phyloP scores from a whole-genome alignment of 2,797 vertebrate genomes.

The Eospalax fontanierii region DNA sequence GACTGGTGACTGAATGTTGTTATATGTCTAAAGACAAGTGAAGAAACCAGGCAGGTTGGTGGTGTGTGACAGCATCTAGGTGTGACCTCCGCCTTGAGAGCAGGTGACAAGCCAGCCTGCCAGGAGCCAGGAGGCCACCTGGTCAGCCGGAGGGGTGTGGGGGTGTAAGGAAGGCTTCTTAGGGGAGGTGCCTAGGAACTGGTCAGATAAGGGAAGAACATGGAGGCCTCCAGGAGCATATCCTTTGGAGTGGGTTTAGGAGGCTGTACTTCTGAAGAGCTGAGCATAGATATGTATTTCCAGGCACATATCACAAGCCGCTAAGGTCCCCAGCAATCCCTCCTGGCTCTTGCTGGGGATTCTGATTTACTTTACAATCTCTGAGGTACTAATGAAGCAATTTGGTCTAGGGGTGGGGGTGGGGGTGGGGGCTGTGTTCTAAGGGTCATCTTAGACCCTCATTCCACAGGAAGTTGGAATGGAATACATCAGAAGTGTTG shows the following conservation, averaged over 20 bases:
- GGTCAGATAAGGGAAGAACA: not conserved
- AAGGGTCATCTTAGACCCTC: no score
- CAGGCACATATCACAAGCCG: no score
- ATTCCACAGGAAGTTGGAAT: not conserved
- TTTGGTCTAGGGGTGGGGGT: no score
- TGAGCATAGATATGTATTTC: rapidly evolving
- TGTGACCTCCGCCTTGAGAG: not conserved
- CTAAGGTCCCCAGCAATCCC: rapidly evolving
- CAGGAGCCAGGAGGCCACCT: rapidly evolving
- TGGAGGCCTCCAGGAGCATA: rapidly evolving
- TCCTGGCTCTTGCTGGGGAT: rapidly evolving
- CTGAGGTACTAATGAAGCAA: not conserved
- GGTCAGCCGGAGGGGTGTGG: no score
- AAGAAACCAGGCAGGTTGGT: not conserved
- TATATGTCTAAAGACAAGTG: not conserved
- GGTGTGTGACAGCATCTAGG: no score
- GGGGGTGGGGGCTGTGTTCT: no score
- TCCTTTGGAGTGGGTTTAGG: no score
- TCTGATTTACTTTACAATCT: not conserved
- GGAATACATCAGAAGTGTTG: not conserved
- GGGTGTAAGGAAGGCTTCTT: not conserved
- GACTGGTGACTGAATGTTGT: rapidly evolving
- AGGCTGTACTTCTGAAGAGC: not conserved
- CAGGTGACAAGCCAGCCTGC: rapidly evolving
- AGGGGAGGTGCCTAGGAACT: not conserved